Evolutionary conservation across 2,888 invertebrate species (phyloP).

Genomic region (Thereva unica): DNA sequence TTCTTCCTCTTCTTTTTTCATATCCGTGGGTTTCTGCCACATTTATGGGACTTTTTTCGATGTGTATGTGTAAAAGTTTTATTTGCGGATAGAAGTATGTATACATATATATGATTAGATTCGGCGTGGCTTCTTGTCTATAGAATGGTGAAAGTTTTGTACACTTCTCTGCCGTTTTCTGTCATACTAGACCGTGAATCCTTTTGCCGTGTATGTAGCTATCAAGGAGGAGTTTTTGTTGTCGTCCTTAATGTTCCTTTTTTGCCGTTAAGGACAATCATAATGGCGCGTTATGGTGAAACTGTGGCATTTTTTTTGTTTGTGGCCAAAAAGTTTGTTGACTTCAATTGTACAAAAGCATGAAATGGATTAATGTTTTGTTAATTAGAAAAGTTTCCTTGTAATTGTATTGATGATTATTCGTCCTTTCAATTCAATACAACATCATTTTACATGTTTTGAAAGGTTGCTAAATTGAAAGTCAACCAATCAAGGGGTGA

Average conservation of each 20-base stretch:
- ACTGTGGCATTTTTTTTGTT: not conserved
- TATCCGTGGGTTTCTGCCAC: not conserved
- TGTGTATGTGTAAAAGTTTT: too few species aligned
- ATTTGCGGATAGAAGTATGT: not conserved
- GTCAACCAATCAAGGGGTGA: too few species aligned
- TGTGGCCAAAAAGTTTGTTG: too few species aligned
- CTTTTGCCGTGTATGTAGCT: not conserved
- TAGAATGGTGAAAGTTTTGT: constrained; percentile 8
- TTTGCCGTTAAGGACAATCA: constrained; percentile 20
- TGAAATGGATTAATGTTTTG: too few species aligned
- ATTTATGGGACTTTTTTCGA: too few species aligned
- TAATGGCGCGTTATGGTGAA: constrained; percentile 21
- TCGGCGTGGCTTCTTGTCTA: too few species aligned
- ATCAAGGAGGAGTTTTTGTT: constrained; percentile 19
- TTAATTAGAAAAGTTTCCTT: too few species aligned
- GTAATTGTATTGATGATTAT: too few species aligned
- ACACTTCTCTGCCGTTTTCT: not conserved
- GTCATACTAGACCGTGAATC: not conserved
- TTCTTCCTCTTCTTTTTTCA: constrained; percentile 2
- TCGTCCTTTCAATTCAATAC: too few species aligned
- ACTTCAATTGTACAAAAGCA: too few species aligned
- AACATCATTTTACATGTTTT: too few species aligned
- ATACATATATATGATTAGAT: constrained; percentile 9
- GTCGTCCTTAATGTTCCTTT: constrained; percentile 25
- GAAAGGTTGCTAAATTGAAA: too few species aligned